Base-by-base conservation (phyloP, 2,888 invertebrate species). In the Fabriciana adippe region DNA sequence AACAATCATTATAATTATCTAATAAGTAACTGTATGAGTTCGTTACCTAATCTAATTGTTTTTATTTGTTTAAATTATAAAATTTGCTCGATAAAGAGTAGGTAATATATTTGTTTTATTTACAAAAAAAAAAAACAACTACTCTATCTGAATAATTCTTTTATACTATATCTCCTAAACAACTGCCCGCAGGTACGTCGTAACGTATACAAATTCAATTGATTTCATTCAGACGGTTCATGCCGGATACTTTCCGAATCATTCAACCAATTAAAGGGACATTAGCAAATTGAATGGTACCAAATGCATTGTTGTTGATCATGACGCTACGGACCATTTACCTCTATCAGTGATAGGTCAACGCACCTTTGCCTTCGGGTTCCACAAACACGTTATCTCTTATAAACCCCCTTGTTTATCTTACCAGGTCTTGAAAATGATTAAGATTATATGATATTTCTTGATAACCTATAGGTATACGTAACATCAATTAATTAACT, bases 261-360 rank as follows among this genome's bases (percentile, higher is more conserved):
- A 89, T 79, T 90, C 83, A 86, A 87, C 89, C 89, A 89, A 89
- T 90, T 90, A 90, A 81, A 83, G 81, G 82, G 85, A 79, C 79
- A 89, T 91, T 90, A 90, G 87, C 85, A 85, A 87, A 88, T 86
- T 90, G 91, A 90, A 91, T 89, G 82, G 84, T 85, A 87, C 83
- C 86, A 85, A 26, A 82, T 81, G 79, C 80, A 87, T 88, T 88
- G 89, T 89, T 82, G 83, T 80, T 81, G 80, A 78, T 79, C 78
- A 79, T 80, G 78, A 81, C 79, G 80, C 78, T 76, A 88, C 85
- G 89, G 85, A 77, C 86, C 89, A 90, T 91, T 90, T 87, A 88
- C 85, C 85, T 80, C 66, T 72, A 70, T 70, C 70, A 65, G 57
- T 62, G 64, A 56, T 78, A 81, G 90, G 88, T 88, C 88, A 83